Evolutionary conservation across 2,888 invertebrate genomes (phyloP).

Genomic region (Chrysomela aeneicollis): DNA sequence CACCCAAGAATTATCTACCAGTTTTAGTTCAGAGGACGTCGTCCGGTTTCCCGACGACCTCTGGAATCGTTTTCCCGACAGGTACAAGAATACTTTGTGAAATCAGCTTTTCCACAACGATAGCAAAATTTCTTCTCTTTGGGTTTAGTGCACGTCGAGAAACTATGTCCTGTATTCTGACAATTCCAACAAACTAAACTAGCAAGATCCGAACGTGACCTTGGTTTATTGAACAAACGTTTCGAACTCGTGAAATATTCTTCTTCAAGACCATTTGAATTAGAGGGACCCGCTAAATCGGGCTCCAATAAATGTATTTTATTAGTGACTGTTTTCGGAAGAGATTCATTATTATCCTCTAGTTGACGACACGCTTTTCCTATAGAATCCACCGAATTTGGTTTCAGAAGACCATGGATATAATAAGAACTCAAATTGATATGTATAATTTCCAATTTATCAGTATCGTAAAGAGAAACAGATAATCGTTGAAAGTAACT

Average conservation of each 20-base stretch:
- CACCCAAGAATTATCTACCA: slow-evolving; percentile 20
- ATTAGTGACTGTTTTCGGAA: not conserved
- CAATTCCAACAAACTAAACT: slow-evolving; percentile 2
- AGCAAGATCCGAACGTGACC: not conserved
- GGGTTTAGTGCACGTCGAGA: not conserved
- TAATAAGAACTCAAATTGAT: not conserved
- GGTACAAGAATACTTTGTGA: not conserved
- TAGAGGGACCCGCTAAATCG: not conserved
- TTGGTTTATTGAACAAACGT: too few species aligned
- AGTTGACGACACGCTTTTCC: not conserved
- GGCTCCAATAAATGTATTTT: slow-evolving; percentile 8
- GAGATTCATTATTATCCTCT: not conserved
- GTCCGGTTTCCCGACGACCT: slow-evolving; percentile 8
- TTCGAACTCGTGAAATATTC: not conserved
- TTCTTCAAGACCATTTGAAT: not conserved
- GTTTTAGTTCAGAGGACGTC: slow-evolving; percentile 12
- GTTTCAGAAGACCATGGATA: not conserved
- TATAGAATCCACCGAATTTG: not conserved
- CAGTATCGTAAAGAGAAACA: not conserved
- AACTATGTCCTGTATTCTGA: slow-evolving; percentile 8
- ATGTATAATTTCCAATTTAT: not conserved
- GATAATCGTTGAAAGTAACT: not conserved
- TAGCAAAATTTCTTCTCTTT: not conserved
- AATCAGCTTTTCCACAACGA: not conserved
- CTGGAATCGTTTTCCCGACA: not conserved